Evolutionary conservation across 2,888 invertebrate genomes (phyloP), one percentile per base, ranked within the genome.

Genomic region (Phortica magna): DNA sequence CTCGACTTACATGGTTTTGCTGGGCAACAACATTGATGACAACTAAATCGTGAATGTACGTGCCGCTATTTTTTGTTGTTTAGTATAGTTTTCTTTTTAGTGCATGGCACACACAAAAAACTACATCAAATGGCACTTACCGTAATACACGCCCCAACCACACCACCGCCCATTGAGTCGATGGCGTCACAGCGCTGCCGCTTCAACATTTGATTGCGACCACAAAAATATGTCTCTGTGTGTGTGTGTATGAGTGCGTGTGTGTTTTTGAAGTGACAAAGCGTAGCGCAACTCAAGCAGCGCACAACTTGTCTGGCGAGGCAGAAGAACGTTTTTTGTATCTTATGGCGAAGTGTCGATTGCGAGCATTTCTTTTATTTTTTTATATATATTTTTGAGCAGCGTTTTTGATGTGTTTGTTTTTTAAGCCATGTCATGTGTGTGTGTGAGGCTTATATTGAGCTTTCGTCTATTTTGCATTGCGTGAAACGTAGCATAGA

Each of bases 91-190:
- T 41, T 61, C 19, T 22, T 61, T 68, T 19, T 59, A 9, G 80
- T 80, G 10, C 74, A 79, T 79, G 80, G 10, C 17, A 80, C 64
- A 41, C 48, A 73, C 76, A 77, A 81, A 83, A 14, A 12, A 80
- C 83, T 82, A 83, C 83, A 83, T 81, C 81, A 81, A 83, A 83
- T 83, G 78, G 76, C 82, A 81, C 83, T 83, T 81, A 79, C 79
- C 74, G 77, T 17, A 80, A 76, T 73, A 31, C 31, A 31, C 31
- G 31, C 31, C 31, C 31, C 31, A 31, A 1, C 31, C 1, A 31
- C 5, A 0, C 31, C 31, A 31, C 31, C 31, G 5, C 31, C 31
- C 31, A 31, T 31, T 2, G 31, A 31, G 31, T 31, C 31, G 31
- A 31, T 31, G 31, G 31, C 31, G 31, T 31, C 31, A 31, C 1